phyloP scores from a whole-genome alignment of 2,797 vertebrate genomes.

The Catostomus latipinnis region DNA sequence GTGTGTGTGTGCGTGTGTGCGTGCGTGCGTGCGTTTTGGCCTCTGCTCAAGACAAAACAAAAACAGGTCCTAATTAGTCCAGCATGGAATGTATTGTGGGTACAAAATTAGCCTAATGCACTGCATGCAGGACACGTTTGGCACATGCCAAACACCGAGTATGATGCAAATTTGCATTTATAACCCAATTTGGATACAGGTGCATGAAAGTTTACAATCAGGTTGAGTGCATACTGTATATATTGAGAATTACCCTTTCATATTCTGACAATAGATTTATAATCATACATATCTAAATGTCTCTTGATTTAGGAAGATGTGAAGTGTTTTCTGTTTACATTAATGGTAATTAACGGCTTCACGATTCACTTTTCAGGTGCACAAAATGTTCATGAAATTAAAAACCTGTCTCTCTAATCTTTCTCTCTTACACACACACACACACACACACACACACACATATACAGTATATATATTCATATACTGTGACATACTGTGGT shows the following conservation, averaged over 20 bases:
- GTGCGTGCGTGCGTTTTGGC: constrained; percentile 22
- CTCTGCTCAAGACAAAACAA: constrained; percentile 33
- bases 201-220: neutral
- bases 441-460: too few species aligned
- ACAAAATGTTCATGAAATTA: too few species aligned
- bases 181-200: constrained; percentile 8
- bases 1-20: constrained; percentile 32
- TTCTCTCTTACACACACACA: too few species aligned
- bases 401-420: too few species aligned
- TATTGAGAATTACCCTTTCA: neutral
- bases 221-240: too few species aligned
- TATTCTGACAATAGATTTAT: neutral
- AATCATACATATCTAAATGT: neutral
- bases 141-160: constrained; percentile 9
- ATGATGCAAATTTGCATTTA: constrained; percentile 19
- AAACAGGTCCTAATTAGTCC: constrained; percentile 55
- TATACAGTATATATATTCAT: too few species aligned
- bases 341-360: too few species aligned
- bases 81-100: constrained; percentile 32
- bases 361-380: too few species aligned
- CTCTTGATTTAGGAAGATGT: too few species aligned
- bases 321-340: too few species aligned
- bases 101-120: constrained; percentile 43
- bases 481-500: neutral
- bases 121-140: neutral